Evolutionary conservation across 2,888 invertebrate genomes (phyloP).

Genomic region (Netelia virgata): DNA sequence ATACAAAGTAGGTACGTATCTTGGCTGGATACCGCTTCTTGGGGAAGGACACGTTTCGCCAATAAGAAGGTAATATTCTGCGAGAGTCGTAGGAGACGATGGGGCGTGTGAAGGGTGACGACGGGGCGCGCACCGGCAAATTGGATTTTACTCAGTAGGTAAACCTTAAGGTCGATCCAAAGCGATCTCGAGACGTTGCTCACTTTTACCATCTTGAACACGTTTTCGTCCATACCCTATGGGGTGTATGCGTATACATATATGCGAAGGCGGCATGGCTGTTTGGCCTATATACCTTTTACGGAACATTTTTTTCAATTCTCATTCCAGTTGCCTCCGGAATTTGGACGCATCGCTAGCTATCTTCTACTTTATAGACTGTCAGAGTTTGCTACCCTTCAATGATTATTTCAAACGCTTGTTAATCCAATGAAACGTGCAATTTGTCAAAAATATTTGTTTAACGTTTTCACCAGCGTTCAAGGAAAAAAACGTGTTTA

Average conservation of each 20-base stretch:
- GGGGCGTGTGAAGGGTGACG: slow-evolving; percentile 37
- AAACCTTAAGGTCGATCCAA: slow-evolving; percentile 61
- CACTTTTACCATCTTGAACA: slow-evolving; percentile 34
- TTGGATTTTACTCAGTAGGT: slow-evolving; percentile 65
- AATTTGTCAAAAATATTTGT: too few relatives aligned
- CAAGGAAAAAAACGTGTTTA: too few relatives aligned
- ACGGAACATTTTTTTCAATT: neutral
- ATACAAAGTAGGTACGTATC: slow-evolving; percentile 29
- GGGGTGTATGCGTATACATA: too few relatives aligned
- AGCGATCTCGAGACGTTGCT: slow-evolving; percentile 57
- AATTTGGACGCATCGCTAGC: too few relatives aligned
- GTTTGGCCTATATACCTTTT: neutral
- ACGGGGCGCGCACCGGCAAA: slow-evolving; percentile 58
- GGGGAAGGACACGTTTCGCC: slow-evolving; percentile 61
- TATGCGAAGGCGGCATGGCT: too few relatives aligned
- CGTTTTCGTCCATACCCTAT: slow-evolving; percentile 6
- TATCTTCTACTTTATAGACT: too few relatives aligned
- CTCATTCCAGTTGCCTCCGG: neutral
- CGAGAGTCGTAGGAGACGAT: slow-evolving; percentile 40
- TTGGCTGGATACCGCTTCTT: slow-evolving; percentile 13
- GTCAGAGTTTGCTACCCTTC: too few relatives aligned
- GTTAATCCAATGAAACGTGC: too few relatives aligned
- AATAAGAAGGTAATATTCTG: slow-evolving; percentile 68
- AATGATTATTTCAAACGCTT: too few relatives aligned
- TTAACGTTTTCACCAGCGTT: too few relatives aligned